Base-by-base conservation (phyloP, 1,140 invertebrate species). In the Penaeus vannamei region DNA sequence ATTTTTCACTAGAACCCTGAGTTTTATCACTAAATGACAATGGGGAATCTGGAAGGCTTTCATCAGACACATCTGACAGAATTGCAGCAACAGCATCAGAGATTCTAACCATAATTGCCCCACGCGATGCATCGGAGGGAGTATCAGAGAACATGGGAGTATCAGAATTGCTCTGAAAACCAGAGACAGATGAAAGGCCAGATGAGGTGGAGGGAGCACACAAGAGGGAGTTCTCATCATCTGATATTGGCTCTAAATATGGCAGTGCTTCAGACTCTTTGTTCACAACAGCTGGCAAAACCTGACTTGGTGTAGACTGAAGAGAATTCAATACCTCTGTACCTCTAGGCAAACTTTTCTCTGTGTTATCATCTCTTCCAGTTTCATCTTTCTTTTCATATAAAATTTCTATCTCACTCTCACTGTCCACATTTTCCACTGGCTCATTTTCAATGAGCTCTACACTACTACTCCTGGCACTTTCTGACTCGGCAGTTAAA, bases 71-170 rank as follows among this genome's bases (percentile, higher is more conserved):
- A 83, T 89, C 87, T 14, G 90, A 91, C 32, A 91, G 84, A 85
- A 91, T 91, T 69, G 90, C 90, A 32, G 87, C 90, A 32, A 91
- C 90, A 76, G 90, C 90, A 76, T 91, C 90, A 64, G 90, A 91
- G 26, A 91, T 91, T 29, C 85, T 91, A 26, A 91, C 85, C 82
- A 91, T 86, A 42, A 90, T 42, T n/a, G 90, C 81, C 19, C 86
- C 84, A 22, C 79, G 83, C 8, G 90, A 91, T 14, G 77, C 84
- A 29, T 91, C 90, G 22, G 90, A 91, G 23, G 90, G 90, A 59
- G 87, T 91, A 61, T 91, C 90, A 22, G 90, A 91, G 84, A 91
- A 91, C 53, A 91, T 53, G 77, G 90, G 90, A 26, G 90, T 91
- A 62, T 91, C 77, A 69, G 90, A 91, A 77, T 66, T 89, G 84